Evolutionary conservation across 2,113 vertebrate genomes (phyloP).

Genomic region (Calonectris borealis): DNA sequence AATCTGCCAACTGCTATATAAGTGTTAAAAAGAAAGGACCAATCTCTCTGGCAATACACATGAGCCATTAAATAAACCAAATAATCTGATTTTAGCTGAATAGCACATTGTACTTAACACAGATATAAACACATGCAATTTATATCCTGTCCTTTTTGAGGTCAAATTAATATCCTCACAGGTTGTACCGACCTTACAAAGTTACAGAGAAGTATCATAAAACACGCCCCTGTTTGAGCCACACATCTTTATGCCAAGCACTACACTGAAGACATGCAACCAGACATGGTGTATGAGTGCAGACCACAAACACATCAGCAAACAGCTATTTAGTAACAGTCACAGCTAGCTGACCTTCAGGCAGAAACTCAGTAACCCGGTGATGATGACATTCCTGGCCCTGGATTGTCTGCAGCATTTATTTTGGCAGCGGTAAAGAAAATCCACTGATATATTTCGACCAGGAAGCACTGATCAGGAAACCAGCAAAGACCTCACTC

Average conservation of each 20-base stretch:
- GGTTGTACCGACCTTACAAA: not conserved
- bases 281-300: not conserved
- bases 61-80: not conserved
- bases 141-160: not conserved
- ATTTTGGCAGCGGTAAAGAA: constrained; percentile 1
- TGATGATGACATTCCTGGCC: not conserved
- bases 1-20: not conserved
- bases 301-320: not conserved
- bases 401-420: constrained; percentile 11
- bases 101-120: not conserved
- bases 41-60: not conserved
- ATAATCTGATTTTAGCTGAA: not conserved
- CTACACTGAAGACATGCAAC: not conserved
- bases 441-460: not conserved
- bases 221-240: not conserved
- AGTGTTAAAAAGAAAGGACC: not conserved
- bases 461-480: not conserved
- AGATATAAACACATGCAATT: not conserved
- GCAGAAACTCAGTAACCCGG: constrained; percentile 24
- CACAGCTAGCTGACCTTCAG: constrained; percentile 43
- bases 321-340: not conserved
- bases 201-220: not conserved
- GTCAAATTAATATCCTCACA: not conserved
- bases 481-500: not conserved
- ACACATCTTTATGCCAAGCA: not conserved